These are phyloP conservation scores for Azemiops feae DNA, from an alignment of 2,113 vertebrate genomes.

Conservation along the genomic window DNA sequence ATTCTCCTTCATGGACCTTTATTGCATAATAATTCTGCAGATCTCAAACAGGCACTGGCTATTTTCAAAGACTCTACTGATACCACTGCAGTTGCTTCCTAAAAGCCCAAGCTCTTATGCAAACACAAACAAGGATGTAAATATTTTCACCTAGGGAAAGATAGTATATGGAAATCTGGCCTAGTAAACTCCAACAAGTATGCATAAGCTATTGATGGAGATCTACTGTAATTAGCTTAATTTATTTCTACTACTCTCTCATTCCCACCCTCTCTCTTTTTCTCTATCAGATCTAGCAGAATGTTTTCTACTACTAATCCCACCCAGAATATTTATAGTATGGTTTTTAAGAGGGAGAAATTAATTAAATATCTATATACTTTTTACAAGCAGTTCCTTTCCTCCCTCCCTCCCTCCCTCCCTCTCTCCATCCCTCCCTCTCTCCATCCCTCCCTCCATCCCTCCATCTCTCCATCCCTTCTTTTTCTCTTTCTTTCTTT, in stretches of 20 bases:
- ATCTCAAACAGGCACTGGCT: not conserved
- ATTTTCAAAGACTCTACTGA: not conserved
- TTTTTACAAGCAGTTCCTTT: not conserved
- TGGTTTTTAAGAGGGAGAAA: not conserved
- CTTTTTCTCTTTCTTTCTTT: too few species aligned
- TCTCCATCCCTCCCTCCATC: too few species aligned
- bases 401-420: too few species aligned
- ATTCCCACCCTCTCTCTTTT: not conserved
- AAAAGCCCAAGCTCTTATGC: not conserved
- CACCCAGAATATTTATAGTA: not conserved
- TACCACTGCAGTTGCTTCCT: not conserved
- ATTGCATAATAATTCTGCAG: not conserved
- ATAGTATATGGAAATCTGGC: not conserved
- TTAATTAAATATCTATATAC: not conserved
- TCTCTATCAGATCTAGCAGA: not conserved
- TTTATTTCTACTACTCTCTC: not conserved
- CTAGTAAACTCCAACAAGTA: not conserved
- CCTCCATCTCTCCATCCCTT: fast-evolving
- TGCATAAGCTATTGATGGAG: not conserved
- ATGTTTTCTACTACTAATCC: not conserved
- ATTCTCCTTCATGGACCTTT: not conserved
- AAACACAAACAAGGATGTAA: not conserved
- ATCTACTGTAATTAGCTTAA: not conserved
- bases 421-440: too few species aligned
- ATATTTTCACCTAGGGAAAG: not conserved